Percentiles rank a stretch among this genome's conserved stretches.
phyloP scores from a whole-genome alignment of 2,888 invertebrate genomes.

The Lumbricus terrestris region DNA sequence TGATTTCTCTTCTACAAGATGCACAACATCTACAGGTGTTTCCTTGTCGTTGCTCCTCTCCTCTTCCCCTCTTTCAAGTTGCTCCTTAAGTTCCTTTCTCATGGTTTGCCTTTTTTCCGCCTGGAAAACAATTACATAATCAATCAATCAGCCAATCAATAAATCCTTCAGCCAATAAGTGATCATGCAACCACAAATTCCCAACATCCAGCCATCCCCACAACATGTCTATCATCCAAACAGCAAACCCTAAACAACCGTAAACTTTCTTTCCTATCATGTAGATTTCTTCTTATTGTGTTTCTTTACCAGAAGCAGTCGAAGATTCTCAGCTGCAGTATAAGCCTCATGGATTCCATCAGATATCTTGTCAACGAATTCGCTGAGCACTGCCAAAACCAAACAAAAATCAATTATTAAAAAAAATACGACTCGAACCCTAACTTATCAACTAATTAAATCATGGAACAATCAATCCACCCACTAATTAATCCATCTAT shows the following conservation, averaged over 20 bases:
- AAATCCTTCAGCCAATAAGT: no score
- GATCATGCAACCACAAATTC: no score
- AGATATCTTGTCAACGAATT: slow-evolving; percentile 10
- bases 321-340: neutral
- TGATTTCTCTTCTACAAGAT: neutral
- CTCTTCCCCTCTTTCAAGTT: neutral
- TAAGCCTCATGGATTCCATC: slow-evolving; percentile 10
- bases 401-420: slow-evolving; percentile 3
- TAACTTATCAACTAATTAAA: neutral
- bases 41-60: neutral
- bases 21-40: slow-evolving; percentile 3
- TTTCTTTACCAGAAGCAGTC: neutral
- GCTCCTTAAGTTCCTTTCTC: neutral
- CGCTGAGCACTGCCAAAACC: neutral
- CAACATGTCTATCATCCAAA: no score
- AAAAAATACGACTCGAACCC: neutral
- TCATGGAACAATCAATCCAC: no score
- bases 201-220: no score
- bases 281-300: no score
- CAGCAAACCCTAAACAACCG: neutral
- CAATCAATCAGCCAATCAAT: neutral
- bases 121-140: neutral
- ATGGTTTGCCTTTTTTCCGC: neutral
- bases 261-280: neutral
- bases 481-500: neutral